Evolutionary conservation across 2,113 vertebrate genomes (phyloP).

Genomic region (Hippocampus comes): DNA sequence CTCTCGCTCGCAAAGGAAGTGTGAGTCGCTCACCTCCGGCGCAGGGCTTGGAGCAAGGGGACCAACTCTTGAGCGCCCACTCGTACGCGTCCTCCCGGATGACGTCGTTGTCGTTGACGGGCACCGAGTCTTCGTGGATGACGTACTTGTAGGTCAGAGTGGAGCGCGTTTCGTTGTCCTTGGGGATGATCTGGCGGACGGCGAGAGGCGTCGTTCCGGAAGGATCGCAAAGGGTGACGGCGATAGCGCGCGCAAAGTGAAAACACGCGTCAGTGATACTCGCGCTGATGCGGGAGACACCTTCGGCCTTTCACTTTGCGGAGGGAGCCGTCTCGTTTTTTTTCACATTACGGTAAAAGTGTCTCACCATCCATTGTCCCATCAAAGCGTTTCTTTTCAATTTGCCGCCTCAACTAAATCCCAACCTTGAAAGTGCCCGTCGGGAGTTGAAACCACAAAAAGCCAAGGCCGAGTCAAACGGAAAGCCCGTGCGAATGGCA

Average conservation of each 20-base stretch:
- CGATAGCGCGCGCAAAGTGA: too few species aligned
- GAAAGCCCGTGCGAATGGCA: not conserved
- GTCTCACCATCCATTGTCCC: not conserved
- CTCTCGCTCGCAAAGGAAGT: too few species aligned
- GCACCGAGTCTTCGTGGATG: slow-evolving; percentile 92
- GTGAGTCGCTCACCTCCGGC: slow-evolving; percentile 79
- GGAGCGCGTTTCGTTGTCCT: slow-evolving; percentile 87
- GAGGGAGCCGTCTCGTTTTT: not conserved
- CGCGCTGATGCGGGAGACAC: too few species aligned
- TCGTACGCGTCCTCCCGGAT: slow-evolving; percentile 92
- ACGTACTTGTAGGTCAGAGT: slow-evolving; percentile 93
- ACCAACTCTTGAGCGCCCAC: slow-evolving; percentile 98
- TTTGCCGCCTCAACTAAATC: not conserved
- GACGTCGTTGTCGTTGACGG: slow-evolving; percentile 93
- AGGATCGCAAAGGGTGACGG: too few species aligned
- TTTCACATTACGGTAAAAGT: not conserved
- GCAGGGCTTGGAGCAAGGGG: slow-evolving; percentile 89
- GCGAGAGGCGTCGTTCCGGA: not conserved
- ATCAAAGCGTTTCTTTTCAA: not conserved
- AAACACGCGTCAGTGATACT: too few species aligned
- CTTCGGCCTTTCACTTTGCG: too few species aligned
- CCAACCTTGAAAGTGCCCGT: too few species aligned
- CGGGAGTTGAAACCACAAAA: not conserved
- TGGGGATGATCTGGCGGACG: slow-evolving; percentile 84
- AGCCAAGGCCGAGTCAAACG: not conserved